Evolutionary conservation across 92 coral and sea anemone genomes (phyloP).

Genomic region (Porites rus): DNA sequence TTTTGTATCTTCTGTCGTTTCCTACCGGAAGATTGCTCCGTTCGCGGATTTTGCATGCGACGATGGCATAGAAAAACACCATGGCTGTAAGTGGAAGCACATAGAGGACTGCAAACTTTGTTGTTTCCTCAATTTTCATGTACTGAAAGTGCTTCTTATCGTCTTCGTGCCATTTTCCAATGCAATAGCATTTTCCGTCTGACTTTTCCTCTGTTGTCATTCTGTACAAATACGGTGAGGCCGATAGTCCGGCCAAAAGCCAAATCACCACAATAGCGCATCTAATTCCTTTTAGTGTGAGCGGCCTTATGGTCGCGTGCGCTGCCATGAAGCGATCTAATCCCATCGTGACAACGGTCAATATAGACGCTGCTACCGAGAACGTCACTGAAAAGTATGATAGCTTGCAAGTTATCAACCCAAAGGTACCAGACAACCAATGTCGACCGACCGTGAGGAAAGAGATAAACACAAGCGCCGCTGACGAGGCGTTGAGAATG

Average conservation of each 20-base stretch:
- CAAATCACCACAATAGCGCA: conserved; percentile 52
- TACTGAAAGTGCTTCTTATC: neutral
- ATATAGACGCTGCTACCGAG: conserved; percentile 66
- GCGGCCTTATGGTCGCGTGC: conserved; percentile 63
- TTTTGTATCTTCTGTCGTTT: conserved; percentile 10
- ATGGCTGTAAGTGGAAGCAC: conserved; percentile 56
- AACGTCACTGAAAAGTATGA: conserved; percentile 39
- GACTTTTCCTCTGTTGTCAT: conserved; percentile 7
- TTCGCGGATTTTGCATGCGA: conserved; percentile 56
- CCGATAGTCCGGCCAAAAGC: conserved; percentile 37
- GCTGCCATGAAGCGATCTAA: conserved; percentile 78
- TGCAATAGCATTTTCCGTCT: conserved; percentile 12
- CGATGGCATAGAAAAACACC: conserved; percentile 67
- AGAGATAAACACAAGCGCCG: conserved; percentile 47
- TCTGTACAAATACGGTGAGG: conserved; percentile 41
- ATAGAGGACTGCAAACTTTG: conserved; percentile 51
- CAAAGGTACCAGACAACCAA: conserved; percentile 70
- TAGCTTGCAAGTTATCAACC: conserved; percentile 60
- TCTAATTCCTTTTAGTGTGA: conserved; percentile 35
- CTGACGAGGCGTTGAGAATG: conserved; percentile 58
- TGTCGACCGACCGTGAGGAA: conserved; percentile 47
- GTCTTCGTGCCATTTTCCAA: conserved; percentile 21
- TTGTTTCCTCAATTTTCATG: conserved; percentile 34
- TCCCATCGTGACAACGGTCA: conserved; percentile 62
- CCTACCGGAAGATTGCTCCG: conserved; percentile 52